Conservation (phyloP, 2,797 vertebrate species). For the Gambelia wislizenii region DNA sequence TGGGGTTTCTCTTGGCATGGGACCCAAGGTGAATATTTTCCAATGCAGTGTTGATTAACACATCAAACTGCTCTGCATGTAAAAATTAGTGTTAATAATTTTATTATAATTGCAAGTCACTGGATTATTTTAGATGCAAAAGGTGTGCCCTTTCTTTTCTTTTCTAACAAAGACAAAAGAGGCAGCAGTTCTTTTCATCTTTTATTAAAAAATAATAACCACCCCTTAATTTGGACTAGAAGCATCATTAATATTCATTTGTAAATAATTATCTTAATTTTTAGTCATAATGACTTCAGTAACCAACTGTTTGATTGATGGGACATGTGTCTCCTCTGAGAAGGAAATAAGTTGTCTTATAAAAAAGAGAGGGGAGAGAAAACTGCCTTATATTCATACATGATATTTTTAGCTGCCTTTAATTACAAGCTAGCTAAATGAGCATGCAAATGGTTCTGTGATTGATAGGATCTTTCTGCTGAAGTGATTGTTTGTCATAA, state of each 20-base stretch:
- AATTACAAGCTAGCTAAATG: slow-evolving; percentile 85
- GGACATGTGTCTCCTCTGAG: slow-evolving; percentile 79
- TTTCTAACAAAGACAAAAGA: slow-evolving; percentile 66
- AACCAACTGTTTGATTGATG: slow-evolving; percentile 87
- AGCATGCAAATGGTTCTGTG: slow-evolving; percentile 80
- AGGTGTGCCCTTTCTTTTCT: slow-evolving; percentile 68
- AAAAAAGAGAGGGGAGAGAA: slow-evolving; percentile 69
- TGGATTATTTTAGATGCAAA: slow-evolving; percentile 60
- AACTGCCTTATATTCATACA: slow-evolving; percentile 82
- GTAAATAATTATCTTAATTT: slow-evolving; percentile 86
- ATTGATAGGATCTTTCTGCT: slow-evolving; percentile 82
- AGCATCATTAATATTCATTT: slow-evolving; percentile 87
- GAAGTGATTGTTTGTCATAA: slow-evolving; percentile 80
- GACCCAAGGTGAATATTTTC: not conserved
- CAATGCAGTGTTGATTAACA: slow-evolving; percentile 64
- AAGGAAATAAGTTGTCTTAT: slow-evolving; percentile 79
- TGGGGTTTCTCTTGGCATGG: no score
- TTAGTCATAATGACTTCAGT: slow-evolving; percentile 84
- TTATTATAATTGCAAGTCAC: slow-evolving; percentile 52
- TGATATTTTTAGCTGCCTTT: slow-evolving; percentile 85
- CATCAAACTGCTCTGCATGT: slow-evolving; percentile 54
- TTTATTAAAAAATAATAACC: slow-evolving; percentile 75
- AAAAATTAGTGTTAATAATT: slow-evolving; percentile 60
- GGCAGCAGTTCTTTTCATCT: slow-evolving; percentile 69
- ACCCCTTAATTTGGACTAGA: slow-evolving; percentile 79